phyloP scores from a whole-genome alignment of 2,888 invertebrate species.

The Lithophane socia region DNA sequence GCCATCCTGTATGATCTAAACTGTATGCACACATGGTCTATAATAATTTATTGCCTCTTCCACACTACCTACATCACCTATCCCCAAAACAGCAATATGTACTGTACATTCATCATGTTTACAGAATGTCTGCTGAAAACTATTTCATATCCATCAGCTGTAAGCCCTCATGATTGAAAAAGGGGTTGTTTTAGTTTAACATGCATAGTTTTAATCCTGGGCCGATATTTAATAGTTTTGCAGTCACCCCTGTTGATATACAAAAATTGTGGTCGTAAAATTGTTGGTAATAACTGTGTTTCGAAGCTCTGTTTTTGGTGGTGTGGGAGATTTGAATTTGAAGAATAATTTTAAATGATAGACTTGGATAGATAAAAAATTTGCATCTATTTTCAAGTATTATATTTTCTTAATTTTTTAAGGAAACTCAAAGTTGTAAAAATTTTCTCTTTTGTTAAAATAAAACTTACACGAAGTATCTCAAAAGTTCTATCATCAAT shows the following conservation, averaged over 20 bases:
- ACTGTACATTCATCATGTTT: slow-evolving; percentile 42
- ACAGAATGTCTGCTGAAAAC: slow-evolving; percentile 62
- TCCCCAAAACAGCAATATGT: slow-evolving; percentile 24
- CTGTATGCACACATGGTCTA: background rate
- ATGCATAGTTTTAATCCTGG: slow-evolving; percentile 74
- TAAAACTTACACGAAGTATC: background rate
- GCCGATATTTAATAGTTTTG: slow-evolving; percentile 82
- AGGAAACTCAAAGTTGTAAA: background rate
- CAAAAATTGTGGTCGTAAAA: slow-evolving; percentile 25
- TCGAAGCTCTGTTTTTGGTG: background rate
- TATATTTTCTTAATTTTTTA: too few species aligned
- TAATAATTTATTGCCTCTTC: background rate
- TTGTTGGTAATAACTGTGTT: slow-evolving; percentile 10
- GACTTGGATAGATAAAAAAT: background rate
- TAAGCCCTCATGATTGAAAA: slow-evolving; percentile 70
- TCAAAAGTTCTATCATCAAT: background rate
- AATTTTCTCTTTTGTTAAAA: too few species aligned
- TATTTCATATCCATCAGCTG: slow-evolving; percentile 63
- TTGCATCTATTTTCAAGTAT: background rate
- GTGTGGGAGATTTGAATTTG: background rate
- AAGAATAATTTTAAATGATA: slow-evolving; percentile 17
- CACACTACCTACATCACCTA: background rate
- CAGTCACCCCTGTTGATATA: slow-evolving; percentile 64
- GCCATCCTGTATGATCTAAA: background rate
- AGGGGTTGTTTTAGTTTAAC: slow-evolving; percentile 71